Conservation (phyloP, 2,113 vertebrate species). For the Glareola pratincola region DNA sequence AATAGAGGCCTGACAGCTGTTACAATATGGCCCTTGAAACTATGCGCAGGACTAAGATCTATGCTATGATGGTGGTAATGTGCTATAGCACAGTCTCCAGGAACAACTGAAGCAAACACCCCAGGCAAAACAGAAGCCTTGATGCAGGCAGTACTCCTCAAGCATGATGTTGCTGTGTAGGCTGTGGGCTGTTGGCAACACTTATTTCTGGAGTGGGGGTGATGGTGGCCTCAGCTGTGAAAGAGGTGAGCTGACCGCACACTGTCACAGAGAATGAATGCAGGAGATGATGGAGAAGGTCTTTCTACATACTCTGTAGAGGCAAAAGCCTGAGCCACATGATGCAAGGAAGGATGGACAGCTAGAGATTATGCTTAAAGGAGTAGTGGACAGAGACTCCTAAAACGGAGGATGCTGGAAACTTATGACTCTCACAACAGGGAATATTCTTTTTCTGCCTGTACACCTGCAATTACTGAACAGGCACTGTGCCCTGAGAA, state of each 20-base stretch:
- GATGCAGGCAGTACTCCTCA: neutral
- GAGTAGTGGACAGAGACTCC: neutral
- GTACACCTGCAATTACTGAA: neutral
- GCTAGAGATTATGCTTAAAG: neutral
- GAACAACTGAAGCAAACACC: neutral
- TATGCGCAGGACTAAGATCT: neutral
- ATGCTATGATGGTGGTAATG: too few species aligned
- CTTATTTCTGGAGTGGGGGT: neutral
- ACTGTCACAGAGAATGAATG: neutral
- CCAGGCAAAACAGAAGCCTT: neutral
- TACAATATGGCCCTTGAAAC: neutral
- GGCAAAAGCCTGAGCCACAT: neutral
- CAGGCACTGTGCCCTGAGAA: neutral
- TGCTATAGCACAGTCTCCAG: neutral
- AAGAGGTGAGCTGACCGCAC: neutral
- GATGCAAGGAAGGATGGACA: neutral
- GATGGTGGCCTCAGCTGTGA: neutral
- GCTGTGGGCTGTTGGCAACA: neutral
- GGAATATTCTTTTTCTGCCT: neutral
- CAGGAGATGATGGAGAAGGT: neutral
- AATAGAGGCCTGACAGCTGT: neutral
- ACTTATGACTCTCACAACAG: neutral
- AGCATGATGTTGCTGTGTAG: neutral
- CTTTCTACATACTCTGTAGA: neutral
- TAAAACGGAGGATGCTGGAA: neutral